These are phyloP conservation scores for Serilophus lunatus DNA, from an alignment of 2,113 vertebrate genomes.

Conservation along the genomic window DNA sequence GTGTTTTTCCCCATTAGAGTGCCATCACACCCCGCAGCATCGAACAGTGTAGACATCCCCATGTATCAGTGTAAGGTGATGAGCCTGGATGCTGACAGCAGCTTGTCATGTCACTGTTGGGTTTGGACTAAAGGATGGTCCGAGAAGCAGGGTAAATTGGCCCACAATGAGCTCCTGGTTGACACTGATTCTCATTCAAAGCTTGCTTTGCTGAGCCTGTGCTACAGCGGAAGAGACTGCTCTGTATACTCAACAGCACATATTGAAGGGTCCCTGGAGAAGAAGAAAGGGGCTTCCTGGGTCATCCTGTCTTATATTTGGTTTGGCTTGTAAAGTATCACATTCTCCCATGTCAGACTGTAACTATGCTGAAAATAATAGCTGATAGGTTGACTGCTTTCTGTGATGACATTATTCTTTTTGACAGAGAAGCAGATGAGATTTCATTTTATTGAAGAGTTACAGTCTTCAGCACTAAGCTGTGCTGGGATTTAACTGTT, in stretches of 20 bases:
- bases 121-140: not conserved
- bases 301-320: not conserved
- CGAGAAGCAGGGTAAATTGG: not conserved
- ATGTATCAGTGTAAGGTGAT: not conserved
- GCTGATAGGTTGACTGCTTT: not conserved
- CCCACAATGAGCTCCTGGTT: not conserved
- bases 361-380: not conserved
- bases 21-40: fast-evolving
- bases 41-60: not conserved
- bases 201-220: not conserved
- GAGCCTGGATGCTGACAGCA: not conserved
- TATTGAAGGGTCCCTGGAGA: not conserved
- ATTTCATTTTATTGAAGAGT: slow-evolving; percentile 34
- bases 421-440: slow-evolving; percentile 30
- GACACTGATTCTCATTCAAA: not conserved
- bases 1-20: fast-evolving
- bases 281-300: not conserved
- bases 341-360: not conserved
- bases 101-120: not conserved
- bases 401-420: slow-evolving; percentile 26
- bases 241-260: not conserved
- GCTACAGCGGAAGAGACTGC: not conserved
- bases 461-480: not conserved
- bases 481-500: not conserved
- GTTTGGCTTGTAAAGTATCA: not conserved